phyloP scores from a whole-genome alignment of 1,140 invertebrate species.

The Cydia pomonella region DNA sequence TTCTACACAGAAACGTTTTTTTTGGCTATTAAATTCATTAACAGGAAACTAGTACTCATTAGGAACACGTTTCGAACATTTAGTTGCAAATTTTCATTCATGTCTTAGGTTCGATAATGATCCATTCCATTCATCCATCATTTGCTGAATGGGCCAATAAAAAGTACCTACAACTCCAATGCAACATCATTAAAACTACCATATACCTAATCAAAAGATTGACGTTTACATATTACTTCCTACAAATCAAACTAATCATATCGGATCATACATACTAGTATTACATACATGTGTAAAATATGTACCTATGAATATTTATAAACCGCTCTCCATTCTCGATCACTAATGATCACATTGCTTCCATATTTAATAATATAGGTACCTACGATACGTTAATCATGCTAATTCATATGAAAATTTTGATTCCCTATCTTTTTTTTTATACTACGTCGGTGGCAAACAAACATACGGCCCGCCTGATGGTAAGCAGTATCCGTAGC shows the following conservation, averaged over 20 bases:
- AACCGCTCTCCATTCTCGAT: not conserved
- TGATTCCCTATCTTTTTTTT: too few relatives aligned
- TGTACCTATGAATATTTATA: constrained; percentile 3
- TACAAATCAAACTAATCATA: not conserved
- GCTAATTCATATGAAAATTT: too few relatives aligned
- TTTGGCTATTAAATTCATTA: too few relatives aligned
- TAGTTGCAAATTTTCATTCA: too few relatives aligned
- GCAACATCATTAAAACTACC: not conserved
- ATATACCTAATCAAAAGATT: not conserved
- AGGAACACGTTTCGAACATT: not conserved
- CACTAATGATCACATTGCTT: not conserved
- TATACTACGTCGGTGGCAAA: too few relatives aligned
- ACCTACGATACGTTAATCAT: too few relatives aligned
- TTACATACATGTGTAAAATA: too few relatives aligned
- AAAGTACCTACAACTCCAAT: not conserved
- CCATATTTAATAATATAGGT: too few relatives aligned
- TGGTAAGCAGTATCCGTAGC: too few relatives aligned
- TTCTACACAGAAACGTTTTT: too few relatives aligned
- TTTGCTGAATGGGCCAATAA: not conserved
- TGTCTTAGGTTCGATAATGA: too few relatives aligned
- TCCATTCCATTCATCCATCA: not conserved
- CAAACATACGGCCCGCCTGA: too few relatives aligned
- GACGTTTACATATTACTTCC: not conserved
- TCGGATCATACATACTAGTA: not conserved
- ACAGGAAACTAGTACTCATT: not conserved